Base-by-base conservation (phyloP, 1,140 invertebrate species). In the Eueides isabella region DNA sequence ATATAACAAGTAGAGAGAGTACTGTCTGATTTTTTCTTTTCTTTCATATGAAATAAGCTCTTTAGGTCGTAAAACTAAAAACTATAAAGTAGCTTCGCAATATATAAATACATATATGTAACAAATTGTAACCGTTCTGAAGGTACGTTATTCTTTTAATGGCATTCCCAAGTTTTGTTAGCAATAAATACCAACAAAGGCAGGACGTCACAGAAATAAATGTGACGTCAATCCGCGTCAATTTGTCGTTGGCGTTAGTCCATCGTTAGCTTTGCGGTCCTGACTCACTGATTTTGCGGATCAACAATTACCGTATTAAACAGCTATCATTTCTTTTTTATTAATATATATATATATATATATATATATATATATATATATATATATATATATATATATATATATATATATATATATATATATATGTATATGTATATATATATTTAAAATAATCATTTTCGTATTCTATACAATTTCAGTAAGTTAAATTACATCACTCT, bases 151-250 rank as follows among this genome's bases (percentile, higher is more conserved):
- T 55, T 23, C 9, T 90, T 86, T 85, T 90, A 91, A 88, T 81
- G 79, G 83, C 78, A 84, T 91, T 90, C 85, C 80, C 83, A 78
- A 78, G 81, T 88, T 74, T 77, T 76, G 85, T 84, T 85, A 80
- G 81, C 84, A 85, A 89, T 85, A 92, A 88, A 90, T 90, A 89
- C 86, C 87, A 79, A 76, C 81, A 81, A 86, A 81, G 87, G 85
- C 82, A 82, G 80, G 76, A 86, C 80, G 87, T 85, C 83, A 82
- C 71, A 67, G 79, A 84, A 87, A 91, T 89, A 90, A 91, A 92
- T 91, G 89, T 86, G 80, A 87, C 87, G 88, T 91, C 89, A 90
- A 90, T 91, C 86, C 80, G 77, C 77, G 75, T 78, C 87, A 85
- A 90, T 91, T 90, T 89, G 87, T 86, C 76, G 83, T 84, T 72